A percentile compares a stretch with the other conserved stretches of the same genome.
Conservation (phyloP, 2,888 invertebrate genomes). For the Ischnus inquisitorius region DNA sequence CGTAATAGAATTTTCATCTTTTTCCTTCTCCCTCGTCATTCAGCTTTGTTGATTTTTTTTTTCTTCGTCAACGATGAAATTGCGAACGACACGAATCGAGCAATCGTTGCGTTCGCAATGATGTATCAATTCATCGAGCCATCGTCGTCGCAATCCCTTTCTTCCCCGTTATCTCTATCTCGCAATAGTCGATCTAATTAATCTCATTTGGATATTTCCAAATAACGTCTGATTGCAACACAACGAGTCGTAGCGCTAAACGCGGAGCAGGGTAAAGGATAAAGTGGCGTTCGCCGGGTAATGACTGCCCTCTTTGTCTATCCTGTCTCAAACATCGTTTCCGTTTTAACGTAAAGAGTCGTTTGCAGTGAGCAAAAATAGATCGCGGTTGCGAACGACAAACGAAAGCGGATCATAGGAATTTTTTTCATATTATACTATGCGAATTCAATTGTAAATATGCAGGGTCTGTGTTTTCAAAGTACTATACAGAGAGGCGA, state of each 20-base stretch:
- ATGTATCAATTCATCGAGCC: neutral
- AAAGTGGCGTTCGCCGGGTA: conserved; percentile 43
- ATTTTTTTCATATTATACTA: conserved; percentile 46
- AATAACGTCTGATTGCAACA: conserved; percentile 2
- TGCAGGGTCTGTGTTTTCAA: conserved; percentile 58
- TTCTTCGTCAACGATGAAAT: neutral
- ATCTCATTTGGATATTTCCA: neutral
- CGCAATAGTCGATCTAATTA: neutral
- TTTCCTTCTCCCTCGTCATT: neutral
- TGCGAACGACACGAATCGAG: neutral
- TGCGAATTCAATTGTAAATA: conserved; percentile 70
- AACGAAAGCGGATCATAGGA: conserved; percentile 24
- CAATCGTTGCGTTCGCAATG: neutral
- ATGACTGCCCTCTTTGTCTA: conserved; percentile 40
- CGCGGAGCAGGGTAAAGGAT: conserved; percentile 45
- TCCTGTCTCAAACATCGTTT: conserved; percentile 28
- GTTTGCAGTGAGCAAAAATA: conserved; percentile 36
- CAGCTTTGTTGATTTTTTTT: conserved; percentile 10
- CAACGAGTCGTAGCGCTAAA: conserved; percentile 17
- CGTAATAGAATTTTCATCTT: conserved; percentile 71
- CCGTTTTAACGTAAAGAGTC: conserved; percentile 28
- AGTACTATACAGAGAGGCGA: conserved; percentile 52
- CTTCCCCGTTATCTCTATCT: neutral
- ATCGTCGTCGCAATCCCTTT: conserved; percentile 22
- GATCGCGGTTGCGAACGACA: conserved; percentile 12